Conservation (phyloP, 64 coral and sea anemone genomes). For the Stichodactyla helianthus region DNA sequence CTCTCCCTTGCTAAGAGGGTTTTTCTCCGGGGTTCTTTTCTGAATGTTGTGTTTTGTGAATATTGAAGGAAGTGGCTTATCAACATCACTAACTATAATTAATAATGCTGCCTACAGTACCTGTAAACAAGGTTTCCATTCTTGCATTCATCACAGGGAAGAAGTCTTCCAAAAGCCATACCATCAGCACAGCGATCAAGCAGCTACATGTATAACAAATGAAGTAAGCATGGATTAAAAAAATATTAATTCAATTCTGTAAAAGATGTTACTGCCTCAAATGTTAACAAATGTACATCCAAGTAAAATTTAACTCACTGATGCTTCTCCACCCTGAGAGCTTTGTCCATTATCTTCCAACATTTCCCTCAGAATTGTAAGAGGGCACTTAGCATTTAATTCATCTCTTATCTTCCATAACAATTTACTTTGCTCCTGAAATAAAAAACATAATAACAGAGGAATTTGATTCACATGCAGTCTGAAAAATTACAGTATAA, state of each 20-base stretch:
- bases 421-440: conserved; percentile 80
- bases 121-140: conserved; percentile 67
- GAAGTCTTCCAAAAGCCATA: conserved; percentile 86
- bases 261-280: too few relatives aligned
- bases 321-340: conserved; percentile 75
- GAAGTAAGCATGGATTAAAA: not conserved
- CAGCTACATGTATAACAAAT: conserved; percentile 39
- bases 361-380: conserved; percentile 66
- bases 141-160: conserved; percentile 76
- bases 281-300: not conserved
- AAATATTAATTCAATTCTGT: not conserved
- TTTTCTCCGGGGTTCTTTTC: too few relatives aligned
- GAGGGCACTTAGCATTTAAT: conserved; percentile 52
- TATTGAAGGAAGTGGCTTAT: too few relatives aligned
- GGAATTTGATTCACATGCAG: not conserved
- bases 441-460: not conserved
- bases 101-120: conserved; percentile 5
- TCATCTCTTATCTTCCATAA: conserved; percentile 96
- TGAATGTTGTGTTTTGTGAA: too few relatives aligned
- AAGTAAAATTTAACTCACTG: conserved; percentile 47
- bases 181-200: conserved; percentile 96
- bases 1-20: too few relatives aligned
- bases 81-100: too few relatives aligned
- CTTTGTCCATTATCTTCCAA: conserved; percentile 77
- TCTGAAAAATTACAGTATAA: not conserved